These are phyloP conservation scores for Ctenodactylus gundi DNA, from an alignment of 2,113 vertebrate genomes.

Conservation along the genomic window DNA sequence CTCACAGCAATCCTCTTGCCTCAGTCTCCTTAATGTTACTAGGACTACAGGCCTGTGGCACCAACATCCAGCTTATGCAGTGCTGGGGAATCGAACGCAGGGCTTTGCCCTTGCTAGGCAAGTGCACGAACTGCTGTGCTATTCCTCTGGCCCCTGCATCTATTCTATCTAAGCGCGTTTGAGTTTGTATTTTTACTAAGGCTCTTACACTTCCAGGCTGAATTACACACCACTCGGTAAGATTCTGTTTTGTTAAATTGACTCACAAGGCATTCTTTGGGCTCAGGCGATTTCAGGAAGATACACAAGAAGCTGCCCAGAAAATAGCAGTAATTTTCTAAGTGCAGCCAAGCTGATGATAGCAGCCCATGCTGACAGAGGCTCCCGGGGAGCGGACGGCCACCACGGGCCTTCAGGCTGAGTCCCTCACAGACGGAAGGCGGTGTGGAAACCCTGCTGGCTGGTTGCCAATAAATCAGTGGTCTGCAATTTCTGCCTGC, in stretches of 20 bases:
- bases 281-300: slow-evolving; percentile 38
- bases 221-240: slow-evolving; percentile 57
- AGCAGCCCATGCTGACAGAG: slow-evolving; percentile 79
- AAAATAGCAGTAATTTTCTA: slow-evolving; percentile 80
- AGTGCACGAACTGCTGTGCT: no score
- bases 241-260: slow-evolving; percentile 66
- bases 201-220: background rate
- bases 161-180: slow-evolving; percentile 18
- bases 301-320: slow-evolving; percentile 63
- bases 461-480: slow-evolving; percentile 99
- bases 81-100: no score
- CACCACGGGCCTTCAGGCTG: no score
- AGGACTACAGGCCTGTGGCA: no score
- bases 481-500: slow-evolving; percentile 89
- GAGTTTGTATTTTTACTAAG: slow-evolving; percentile 23
- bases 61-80: no score
- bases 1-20: no score
- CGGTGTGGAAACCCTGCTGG: slow-evolving; percentile 91
- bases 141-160: no score
- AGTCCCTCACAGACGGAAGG: slow-evolving; percentile 82
- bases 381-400: no score
- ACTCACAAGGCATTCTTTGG: slow-evolving; percentile 64
- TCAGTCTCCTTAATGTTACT: no score
- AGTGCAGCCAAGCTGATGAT: slow-evolving; percentile 80
- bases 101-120: no score